Percentiles rank a stretch among this genome's conserved stretches.
These are phyloP conservation scores for Neotoxoptera formosana DNA, from an alignment of 1,140 invertebrate species.

Conservation along the genomic window DNA sequence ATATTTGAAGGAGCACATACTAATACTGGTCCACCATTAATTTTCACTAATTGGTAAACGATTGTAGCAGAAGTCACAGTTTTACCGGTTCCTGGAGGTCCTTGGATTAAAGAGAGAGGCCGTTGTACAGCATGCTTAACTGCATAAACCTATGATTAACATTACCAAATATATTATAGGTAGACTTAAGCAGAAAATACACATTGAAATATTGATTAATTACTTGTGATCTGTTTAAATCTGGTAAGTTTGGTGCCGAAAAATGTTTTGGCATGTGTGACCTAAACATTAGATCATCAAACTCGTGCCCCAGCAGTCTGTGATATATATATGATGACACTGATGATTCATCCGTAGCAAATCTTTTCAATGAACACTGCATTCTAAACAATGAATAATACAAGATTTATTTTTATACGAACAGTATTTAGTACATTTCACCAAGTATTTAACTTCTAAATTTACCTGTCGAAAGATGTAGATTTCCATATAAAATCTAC, in stretches of 20 bases:
- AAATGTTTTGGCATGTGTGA: slow-evolving; percentile 94
- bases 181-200: neutral
- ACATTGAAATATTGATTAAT: neutral
- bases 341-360: slow-evolving; percentile 94
- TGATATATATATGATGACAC: slow-evolving; percentile 99
- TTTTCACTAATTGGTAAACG: slow-evolving; percentile 97
- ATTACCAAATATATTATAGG: slow-evolving; percentile 23
- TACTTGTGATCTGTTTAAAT: slow-evolving; percentile 93
- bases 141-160: slow-evolving; percentile 83
- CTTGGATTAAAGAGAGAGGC: slow-evolving; percentile 97
- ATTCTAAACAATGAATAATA: slow-evolving; percentile 73
- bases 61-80: slow-evolving; percentile 99
- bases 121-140: slow-evolving; percentile 97
- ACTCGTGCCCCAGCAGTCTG: slow-evolving; percentile 93
- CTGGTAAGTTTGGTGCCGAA: slow-evolving; percentile 95
- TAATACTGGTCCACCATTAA: slow-evolving; percentile 91
- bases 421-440: neutral
- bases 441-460: slow-evolving; percentile 10
- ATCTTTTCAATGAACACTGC: slow-evolving; percentile 93
- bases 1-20: slow-evolving; percentile 99
- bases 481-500: slow-evolving; percentile 99
- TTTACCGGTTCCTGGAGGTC: slow-evolving; percentile 86
- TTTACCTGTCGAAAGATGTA: slow-evolving; percentile 94
- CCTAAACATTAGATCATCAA: slow-evolving; percentile 92
- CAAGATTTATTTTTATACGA: slow-evolving; percentile 36